A percentile compares a stretch with the other conserved stretches of the same genome.
Evolutionary conservation across 2,888 invertebrate species (phyloP).

Genomic region (Salticus scenicus): DNA sequence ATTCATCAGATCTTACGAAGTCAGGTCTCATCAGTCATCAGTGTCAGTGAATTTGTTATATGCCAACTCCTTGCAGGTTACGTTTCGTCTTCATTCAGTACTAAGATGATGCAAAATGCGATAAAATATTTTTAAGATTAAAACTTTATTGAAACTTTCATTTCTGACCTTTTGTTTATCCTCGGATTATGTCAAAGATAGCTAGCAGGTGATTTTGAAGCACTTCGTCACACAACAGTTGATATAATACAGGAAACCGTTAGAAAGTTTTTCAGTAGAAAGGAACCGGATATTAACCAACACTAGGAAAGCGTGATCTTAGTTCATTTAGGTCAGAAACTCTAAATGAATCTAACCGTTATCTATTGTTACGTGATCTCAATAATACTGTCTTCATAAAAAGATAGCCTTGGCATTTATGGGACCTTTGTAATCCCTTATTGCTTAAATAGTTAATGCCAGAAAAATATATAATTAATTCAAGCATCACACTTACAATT

Average conservation of each 20-base stretch:
- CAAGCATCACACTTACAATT: no score
- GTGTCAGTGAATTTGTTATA: no score
- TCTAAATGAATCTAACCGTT: slow-evolving; percentile 65
- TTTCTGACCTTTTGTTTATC: slow-evolving; percentile 6
- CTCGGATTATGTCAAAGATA: not conserved
- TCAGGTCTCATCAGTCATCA: no score
- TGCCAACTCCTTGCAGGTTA: no score
- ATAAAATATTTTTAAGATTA: no score
- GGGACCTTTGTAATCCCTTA: slow-evolving; percentile 21
- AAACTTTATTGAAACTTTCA: no score
- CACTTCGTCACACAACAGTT: slow-evolving; percentile 64
- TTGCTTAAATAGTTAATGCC: not conserved
- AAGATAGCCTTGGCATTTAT: slow-evolving; percentile 47
- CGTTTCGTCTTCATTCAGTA: no score
- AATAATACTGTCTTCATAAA: slow-evolving; percentile 50
- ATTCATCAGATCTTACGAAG: no score
- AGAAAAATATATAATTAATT: no score
- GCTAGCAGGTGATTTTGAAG: slow-evolving; percentile 56
- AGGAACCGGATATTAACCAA: slow-evolving; percentile 66
- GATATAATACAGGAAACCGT: slow-evolving; percentile 66
- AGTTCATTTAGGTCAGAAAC: slow-evolving; percentile 62
- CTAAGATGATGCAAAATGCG: no score
- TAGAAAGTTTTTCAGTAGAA: slow-evolving; percentile 29
- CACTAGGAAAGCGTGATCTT: slow-evolving; percentile 63
- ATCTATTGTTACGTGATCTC: slow-evolving; percentile 66